A percentile compares a stretch with the other conserved stretches of the same genome.
Evolutionary conservation across 2,797 vertebrate species (phyloP).

Genomic region (Petrocephalus sullivani): DNA sequence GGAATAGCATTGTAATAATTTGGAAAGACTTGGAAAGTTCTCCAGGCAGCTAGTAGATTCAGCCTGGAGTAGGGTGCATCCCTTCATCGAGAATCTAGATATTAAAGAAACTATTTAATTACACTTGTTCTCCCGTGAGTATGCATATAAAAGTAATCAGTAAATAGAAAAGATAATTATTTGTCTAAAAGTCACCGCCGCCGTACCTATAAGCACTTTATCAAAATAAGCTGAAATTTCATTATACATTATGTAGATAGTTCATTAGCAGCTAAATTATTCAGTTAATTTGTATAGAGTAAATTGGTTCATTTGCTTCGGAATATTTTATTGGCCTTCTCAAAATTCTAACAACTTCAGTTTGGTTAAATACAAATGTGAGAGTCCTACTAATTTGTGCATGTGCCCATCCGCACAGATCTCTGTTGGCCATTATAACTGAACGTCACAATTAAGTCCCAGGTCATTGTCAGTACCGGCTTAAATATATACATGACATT

Average conservation of each 20-base stretch:
- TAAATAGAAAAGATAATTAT: slow-evolving; percentile 67
- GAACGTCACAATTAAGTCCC: slow-evolving; percentile 64
- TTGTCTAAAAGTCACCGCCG: slow-evolving; percentile 52
- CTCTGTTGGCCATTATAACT: slow-evolving; percentile 56
- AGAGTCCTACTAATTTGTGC: slow-evolving; percentile 53
- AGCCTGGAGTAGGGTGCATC: slow-evolving; percentile 29
- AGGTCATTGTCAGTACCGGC: slow-evolving; percentile 66
- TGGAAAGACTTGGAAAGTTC: slow-evolving; percentile 33
- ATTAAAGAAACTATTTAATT: slow-evolving; percentile 65
- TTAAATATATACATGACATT: slow-evolving; percentile 64
- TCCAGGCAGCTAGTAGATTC: background rate
- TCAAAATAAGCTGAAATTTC: slow-evolving; percentile 41
- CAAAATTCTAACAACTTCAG: slow-evolving; percentile 60
- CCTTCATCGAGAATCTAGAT: slow-evolving; percentile 60
- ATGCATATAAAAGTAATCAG: slow-evolving; percentile 62
- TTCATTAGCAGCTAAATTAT: slow-evolving; percentile 60
- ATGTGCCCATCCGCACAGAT: slow-evolving; percentile 52
- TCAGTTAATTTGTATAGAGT: slow-evolving; percentile 61
- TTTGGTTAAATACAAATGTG: slow-evolving; percentile 63
- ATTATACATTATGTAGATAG: slow-evolving; percentile 45
- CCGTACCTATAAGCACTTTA: slow-evolving; percentile 54
- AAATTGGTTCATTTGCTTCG: slow-evolving; percentile 55
- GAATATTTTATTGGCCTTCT: slow-evolving; percentile 63
- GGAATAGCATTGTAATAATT: slow-evolving; percentile 57
- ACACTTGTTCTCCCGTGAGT: slow-evolving; percentile 52